These are phyloP conservation scores for Drosophila pseudotakahashii DNA, from an alignment of 2,888 invertebrate species.

Conservation along the genomic window DNA sequence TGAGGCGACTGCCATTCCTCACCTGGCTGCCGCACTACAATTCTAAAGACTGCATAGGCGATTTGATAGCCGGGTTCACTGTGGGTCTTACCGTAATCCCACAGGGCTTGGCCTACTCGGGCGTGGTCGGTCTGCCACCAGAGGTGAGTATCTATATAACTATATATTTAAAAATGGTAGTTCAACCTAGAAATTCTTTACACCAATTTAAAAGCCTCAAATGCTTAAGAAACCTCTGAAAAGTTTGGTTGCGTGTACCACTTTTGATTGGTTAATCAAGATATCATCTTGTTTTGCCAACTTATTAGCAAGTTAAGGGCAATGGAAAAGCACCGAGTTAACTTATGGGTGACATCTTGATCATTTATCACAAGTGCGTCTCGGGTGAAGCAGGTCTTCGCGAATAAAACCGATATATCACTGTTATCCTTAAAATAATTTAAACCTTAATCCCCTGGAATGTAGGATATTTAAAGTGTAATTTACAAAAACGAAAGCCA, in stretches of 20 bases:
- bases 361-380: slow-evolving; percentile 11
- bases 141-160: slow-evolving; percentile 84
- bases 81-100: slow-evolving; percentile 90
- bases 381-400: background rate
- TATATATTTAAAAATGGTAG: background rate
- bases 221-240: background rate
- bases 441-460: no score
- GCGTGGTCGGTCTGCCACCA: slow-evolving; percentile 90
- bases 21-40: slow-evolving; percentile 92
- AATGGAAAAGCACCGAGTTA: slow-evolving; percentile 16
- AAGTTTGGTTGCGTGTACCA: background rate
- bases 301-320: slow-evolving; percentile 15
- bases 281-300: slow-evolving; percentile 6
- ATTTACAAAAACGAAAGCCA: no score
- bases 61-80: slow-evolving; percentile 96
- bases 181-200: background rate
- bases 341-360: background rate
- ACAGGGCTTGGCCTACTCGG: slow-evolving; percentile 93
- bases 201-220: no score
- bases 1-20: slow-evolving; percentile 90
- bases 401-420: background rate
- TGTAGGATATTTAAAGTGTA: no score
- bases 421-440: background rate
- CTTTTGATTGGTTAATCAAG: slow-evolving; percentile 11
- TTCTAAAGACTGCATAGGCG: slow-evolving; percentile 90